Base-by-base conservation (phyloP, 2,888 invertebrate species). In the Drosophila greeni region DNA sequence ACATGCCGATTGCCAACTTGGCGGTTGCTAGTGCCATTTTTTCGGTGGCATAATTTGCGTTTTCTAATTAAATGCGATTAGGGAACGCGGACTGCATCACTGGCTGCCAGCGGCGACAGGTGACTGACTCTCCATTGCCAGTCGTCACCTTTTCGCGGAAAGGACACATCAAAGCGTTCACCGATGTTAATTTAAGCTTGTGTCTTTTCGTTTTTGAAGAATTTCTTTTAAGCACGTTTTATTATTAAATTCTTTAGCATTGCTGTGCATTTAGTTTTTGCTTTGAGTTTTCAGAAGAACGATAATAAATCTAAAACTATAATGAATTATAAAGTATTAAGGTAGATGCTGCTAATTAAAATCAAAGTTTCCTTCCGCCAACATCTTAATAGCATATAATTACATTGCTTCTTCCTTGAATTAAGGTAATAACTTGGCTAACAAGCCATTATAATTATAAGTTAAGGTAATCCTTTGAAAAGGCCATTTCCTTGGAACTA, bases 1-100 rank as follows among this genome's bases (percentile, higher is more conserved):
- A 40, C 65, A 66, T 42, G 48, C 52, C 66, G 53, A 68, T 59
- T 67, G 52, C 57, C 57, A 66, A 56, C 60, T 60, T 60, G 51
- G 69, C 67, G 59, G 60, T 29, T 47, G 39, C 59, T 47, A 67
- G 43, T 58, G 57, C 60, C 54, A 51, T 39, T 54, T 40, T 47
- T 51, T 51, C 34, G 55, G 65, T 59, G 57, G 58, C 58, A 71
- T 59, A 70, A 70, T 70, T 70, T 59, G 71, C 39, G 55, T 65
- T 52, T 54, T 65, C 55, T 65, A 70, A 70, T 70, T 70, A 70
- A 70, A 65, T 65, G 70, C 47, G 29, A 48, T 49, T 48, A 43
- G 55, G 29, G 52, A 18, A 56, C 18, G 31, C 34, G 34, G 23
- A 6, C 34, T 11, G 14, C 12, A 1, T 47, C 36, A 6, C 37